Base-by-base conservation (phyloP, 2,113 vertebrate genomes). In the Siniperca knerii region DNA sequence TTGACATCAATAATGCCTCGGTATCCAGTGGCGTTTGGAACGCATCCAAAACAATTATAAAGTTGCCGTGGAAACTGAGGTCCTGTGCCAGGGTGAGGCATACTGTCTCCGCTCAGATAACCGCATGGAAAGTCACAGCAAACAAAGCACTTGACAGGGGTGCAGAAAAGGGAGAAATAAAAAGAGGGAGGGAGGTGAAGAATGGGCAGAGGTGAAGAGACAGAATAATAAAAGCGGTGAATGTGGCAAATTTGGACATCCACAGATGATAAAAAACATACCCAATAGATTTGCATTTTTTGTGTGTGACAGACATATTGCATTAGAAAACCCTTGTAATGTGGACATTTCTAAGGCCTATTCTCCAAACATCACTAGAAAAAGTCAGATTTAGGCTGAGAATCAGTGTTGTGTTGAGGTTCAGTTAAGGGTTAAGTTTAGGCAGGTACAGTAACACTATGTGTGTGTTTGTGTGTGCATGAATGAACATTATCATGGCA, bases 11-110 rank as follows among this genome's bases (percentile, higher is more conserved):
- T 96, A 95, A 96, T 91, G 95, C 96, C 94, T 94, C 93, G 96
- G 96, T 93, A 97, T 96, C 97, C 97, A 98, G 97, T 96, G 95
- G 96, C 96, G 97, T 92, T 94, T 96, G 96, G 96, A 96, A 92
- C 90, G 77, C 89, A 90, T 98, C 97, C 97, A 99, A 97, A 97
- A 96, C 97, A 98, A 99, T 99, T 98, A 98, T 96, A 98, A 97
- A 93, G 97, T 98, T 97, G 98, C 97, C 96, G 96, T 97, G 96
- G 97, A 97, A 97, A 98, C 97, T 96, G 93, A 94, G 94, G 96
- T 93, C 96, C 95, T 95, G 95, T 96, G 96, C 96, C 96, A 96
- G 96, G 95, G 97, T 92, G 95, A 96, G 97, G 96, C 96, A 96
- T 95, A 96, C 96, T 96, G 94, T 95, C 96, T 96, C 92, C 92